phyloP scores from a whole-genome alignment of 2,797 vertebrate genomes.

The Enteromius radiatus region DNA sequence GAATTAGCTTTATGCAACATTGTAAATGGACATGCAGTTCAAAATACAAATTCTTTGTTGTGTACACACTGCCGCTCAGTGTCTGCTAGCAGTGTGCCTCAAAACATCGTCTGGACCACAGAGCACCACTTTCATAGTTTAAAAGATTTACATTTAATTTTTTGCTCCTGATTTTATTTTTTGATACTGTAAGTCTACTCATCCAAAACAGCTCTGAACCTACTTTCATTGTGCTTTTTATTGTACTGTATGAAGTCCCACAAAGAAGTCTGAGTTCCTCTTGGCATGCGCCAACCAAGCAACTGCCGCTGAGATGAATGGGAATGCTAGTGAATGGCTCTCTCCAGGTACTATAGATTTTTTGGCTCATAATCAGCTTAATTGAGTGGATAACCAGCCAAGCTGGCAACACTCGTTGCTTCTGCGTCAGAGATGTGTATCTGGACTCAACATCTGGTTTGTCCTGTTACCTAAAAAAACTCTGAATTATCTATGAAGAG shows the following conservation, averaged over 20 bases:
- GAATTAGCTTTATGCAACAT: too few species aligned
- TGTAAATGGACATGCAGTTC: neutral
- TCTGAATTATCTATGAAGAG: neutral
- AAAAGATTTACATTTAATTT: neutral
- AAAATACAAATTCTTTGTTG: neutral
- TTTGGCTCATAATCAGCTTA: neutral
- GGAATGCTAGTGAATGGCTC: slow-evolving; percentile 5
- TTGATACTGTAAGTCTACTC: neutral
- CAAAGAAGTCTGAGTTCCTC: neutral
- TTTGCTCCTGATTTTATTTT: neutral
- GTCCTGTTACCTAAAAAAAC: neutral
- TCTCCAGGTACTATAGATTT: neutral
- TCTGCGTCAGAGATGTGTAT: neutral
- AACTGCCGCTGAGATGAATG: neutral
- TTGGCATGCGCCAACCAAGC: neutral
- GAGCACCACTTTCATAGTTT: neutral
- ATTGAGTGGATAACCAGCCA: slow-evolving; percentile 1
- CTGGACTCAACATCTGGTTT: slow-evolving; percentile 6
- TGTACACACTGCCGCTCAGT: neutral
- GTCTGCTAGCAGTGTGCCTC: neutral
- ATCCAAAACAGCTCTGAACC: neutral
- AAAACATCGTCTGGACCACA: neutral
- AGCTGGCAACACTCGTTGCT: slow-evolving; percentile 24
- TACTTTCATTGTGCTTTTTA: neutral
- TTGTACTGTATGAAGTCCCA: neutral